These are phyloP conservation scores for Tauraco hartlaubi DNA, from an alignment of 2,797 vertebrate genomes.

Conservation along the genomic window DNA sequence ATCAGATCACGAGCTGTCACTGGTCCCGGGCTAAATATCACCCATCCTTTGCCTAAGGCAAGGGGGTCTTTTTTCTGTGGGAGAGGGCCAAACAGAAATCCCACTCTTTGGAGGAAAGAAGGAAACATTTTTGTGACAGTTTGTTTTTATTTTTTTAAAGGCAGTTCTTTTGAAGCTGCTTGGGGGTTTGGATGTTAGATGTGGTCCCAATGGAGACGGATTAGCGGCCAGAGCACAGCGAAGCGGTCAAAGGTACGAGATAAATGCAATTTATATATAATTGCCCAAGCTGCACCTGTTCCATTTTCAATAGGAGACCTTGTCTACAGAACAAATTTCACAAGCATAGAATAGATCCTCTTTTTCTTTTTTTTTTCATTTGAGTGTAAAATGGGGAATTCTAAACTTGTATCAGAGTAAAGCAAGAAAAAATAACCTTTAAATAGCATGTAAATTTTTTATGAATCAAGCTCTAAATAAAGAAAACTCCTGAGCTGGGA, in stretches of 20 bases:
- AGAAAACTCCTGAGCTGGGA: slow-evolving; percentile 72
- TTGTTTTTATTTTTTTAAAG: slow-evolving; percentile 28
- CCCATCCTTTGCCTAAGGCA: slow-evolving; percentile 4
- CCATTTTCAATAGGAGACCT: slow-evolving; percentile 42
- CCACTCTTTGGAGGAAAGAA: slow-evolving; percentile 10
- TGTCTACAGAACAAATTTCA: slow-evolving; percentile 37
- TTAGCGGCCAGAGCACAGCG: slow-evolving; percentile 50
- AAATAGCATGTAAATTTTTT: slow-evolving; percentile 75
- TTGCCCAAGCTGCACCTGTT: slow-evolving; percentile 71
- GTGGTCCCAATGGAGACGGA: slow-evolving; percentile 53
- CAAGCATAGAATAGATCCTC: slow-evolving; percentile 11
- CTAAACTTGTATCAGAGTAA: slow-evolving; percentile 57
- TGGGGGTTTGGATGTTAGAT: slow-evolving; percentile 53
- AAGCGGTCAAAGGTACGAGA: slow-evolving; percentile 67
- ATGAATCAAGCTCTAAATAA: slow-evolving; percentile 77
- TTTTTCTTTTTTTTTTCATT: neutral
- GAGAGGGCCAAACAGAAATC: slow-evolving; percentile 15
- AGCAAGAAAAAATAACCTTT: slow-evolving; percentile 68
- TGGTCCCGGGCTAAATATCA: slow-evolving; percentile 22
- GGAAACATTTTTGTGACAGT: slow-evolving; percentile 44
- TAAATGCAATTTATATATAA: slow-evolving; percentile 74
- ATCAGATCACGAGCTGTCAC: slow-evolving; percentile 26
- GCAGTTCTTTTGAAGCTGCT: slow-evolving; percentile 55
- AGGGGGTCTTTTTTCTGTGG: neutral
- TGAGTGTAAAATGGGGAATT: slow-evolving; percentile 65